Evolutionary conservation across 92 coral and sea anemone species (phyloP), one percentile per base, ranked within the genome.

Genomic region (Actinernus sp.): DNA sequence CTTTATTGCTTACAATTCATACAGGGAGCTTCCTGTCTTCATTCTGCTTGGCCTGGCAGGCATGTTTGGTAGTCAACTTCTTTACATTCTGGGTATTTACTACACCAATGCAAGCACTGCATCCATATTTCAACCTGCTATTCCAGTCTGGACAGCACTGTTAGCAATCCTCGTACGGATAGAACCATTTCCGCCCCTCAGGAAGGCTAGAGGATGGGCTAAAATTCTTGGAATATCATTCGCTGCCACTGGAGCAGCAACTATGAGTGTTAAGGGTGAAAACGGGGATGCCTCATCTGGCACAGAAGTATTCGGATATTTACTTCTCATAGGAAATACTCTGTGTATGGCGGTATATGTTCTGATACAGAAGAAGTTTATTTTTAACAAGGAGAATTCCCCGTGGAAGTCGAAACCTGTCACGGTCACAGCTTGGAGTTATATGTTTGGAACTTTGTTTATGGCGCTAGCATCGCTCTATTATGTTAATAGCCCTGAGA

Each of bases 91-190:
- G 4, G 96, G 96, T 22, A 59, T 89, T 31, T 89, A 89, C 61
- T 89, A 89, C 74, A 89, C 96, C 2, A 89, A 68, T 67, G 96
- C 96, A 31, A 89, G 85, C 64, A 79, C 85, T 49, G 91, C 96
- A 0, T 85, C 96, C 23, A 87, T 85, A 3, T 84, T 89, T 32
- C 96, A 89, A 59, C 96, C 96, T 13, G 79, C 88, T 0, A 89
- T 84, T 34, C 96, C 96, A 1, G 96, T 89, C 12, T 89, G 96
- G 96, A 84, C 96, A 2, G 88, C 96, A 0, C 28, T 89, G 2
- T 51, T 89, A 9, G 96, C 92, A 45, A 85, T 84, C 17, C 31
- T 79, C 4, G 72, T 71, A 1, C 74, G 96, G 12, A 68, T 89
- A 31, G 96, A 89, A 44, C 85, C 91, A 20, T 63, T 84, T 10